These are phyloP conservation scores for Melanostoma mellinum DNA, from an alignment of 2,888 invertebrate genomes.

Conservation along the genomic window DNA sequence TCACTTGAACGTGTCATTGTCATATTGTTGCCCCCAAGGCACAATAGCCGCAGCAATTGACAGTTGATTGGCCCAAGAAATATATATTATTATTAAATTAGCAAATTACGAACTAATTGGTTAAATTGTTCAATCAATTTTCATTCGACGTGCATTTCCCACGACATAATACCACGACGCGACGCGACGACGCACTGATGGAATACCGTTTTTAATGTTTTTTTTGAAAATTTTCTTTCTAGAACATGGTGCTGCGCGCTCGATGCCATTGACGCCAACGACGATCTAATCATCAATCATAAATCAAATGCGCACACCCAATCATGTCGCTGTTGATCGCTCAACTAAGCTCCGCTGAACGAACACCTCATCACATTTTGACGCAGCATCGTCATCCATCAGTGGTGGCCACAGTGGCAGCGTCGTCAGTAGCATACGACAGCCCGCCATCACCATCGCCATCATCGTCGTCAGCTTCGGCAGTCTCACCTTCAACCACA, in stretches of 20 bases:
- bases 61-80: constrained; percentile 34
- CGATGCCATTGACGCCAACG: constrained; percentile 9
- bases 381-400: constrained; percentile 76
- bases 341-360: constrained; percentile 70
- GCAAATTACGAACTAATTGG: constrained; percentile 62
- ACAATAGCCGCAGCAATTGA: constrained; percentile 1
- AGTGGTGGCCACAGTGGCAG: constrained; percentile 62
- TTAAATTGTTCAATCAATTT: constrained; percentile 64
- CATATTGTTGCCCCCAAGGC: constrained; percentile 36
- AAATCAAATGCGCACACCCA: constrained; percentile 72
- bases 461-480: constrained; percentile 63
- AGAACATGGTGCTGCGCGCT: constrained; percentile 42
- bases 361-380: constrained; percentile 72
- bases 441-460: constrained; percentile 67
- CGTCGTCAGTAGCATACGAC: constrained; percentile 66
- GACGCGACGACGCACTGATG: background rate
- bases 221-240: constrained; percentile 35
- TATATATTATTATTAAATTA: constrained; percentile 50
- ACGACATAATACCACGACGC: constrained; percentile 8
- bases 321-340: constrained; percentile 73
- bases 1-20: constrained; percentile 16
- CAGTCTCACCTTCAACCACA: constrained; percentile 65
- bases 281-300: constrained; percentile 71
- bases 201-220: constrained; percentile 17
- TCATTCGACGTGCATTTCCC: constrained; percentile 47